Evolutionary conservation across 2,797 vertebrate genomes (phyloP).

Genomic region (Odontamblyopus lacepedii): DNA sequence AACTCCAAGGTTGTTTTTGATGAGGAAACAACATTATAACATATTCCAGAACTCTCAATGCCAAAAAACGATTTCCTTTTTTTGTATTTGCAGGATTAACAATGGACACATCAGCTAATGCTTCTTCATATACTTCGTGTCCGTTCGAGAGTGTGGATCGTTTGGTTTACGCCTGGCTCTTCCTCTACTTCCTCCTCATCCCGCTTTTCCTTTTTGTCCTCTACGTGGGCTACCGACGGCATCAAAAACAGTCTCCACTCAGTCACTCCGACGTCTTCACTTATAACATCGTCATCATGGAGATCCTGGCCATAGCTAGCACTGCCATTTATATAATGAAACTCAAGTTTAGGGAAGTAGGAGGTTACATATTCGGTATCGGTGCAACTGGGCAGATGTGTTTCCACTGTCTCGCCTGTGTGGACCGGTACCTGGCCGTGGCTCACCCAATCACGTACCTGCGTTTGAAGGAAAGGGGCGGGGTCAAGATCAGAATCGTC

Average conservation of each 20-base stretch:
- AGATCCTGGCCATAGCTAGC: neutral
- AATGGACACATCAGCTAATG: neutral
- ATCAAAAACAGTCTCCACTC: neutral
- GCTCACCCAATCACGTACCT: constrained; percentile 20
- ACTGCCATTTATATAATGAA: rapidly evolving
- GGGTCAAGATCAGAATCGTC: constrained; percentile 14
- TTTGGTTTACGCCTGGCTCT: neutral
- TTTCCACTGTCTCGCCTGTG: constrained; percentile 16
- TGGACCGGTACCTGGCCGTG: constrained; percentile 8
- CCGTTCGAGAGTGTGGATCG: rapidly evolving
- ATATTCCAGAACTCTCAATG: too few species aligned
- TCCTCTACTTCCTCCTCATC: neutral
- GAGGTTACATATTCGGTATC: neutral
- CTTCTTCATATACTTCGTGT: neutral
- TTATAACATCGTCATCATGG: constrained; percentile 1
- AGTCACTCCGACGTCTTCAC: neutral
- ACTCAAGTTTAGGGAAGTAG: too few species aligned
- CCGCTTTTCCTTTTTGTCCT: constrained; percentile 2
- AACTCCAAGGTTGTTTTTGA: too few species aligned
- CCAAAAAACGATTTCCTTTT: neutral
- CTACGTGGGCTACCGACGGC: neutral
- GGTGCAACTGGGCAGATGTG: neutral
- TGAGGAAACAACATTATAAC: too few species aligned
- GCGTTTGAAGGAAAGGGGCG: neutral
- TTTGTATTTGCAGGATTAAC: neutral